Base-by-base conservation (phyloP, 2,888 invertebrate species). In the Pristionchus exspectatus region DNA sequence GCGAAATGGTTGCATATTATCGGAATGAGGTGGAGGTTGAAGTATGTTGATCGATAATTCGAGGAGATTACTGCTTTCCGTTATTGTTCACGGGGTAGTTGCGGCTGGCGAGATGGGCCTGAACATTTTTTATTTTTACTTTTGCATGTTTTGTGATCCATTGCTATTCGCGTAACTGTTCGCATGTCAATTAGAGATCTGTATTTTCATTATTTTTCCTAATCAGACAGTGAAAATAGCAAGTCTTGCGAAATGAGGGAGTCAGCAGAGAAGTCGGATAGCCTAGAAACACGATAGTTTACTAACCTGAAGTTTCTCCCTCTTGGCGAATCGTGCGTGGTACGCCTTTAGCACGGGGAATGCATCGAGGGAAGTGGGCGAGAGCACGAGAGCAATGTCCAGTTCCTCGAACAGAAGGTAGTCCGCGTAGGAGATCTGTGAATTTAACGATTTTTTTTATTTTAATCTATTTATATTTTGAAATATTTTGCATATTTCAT, bases 361-460 rank as follows among this genome's bases (percentile, higher is more conserved):
- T 10, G 88, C 90, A 38, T 93, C 93, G n/a, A 94, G 91, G 85
- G 91, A 88, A 30, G 89, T 88, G 33, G 91, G 90, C 9, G 90
- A 90, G 74, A 94, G 91, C 50, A 92, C 90, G 63, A 92, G 90
- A 74, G 91, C 90, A 54, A 92, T 91, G 92, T 94, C 93, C 77
- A 93, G 91, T 88, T 92, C 92, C 88, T 94, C 94, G 91, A 92
- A 94, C 33, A 93, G 89, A 21, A 91, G 90, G 90, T 94, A 94
- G 90, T 94, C 94, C 7, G 93, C 93, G 90, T 90, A 94, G 81
- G 91, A 91, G 88, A 92, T 90, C 92, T 92, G 90, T 5, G 91
- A 24, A 85, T 27, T 14, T 72, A 1, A 12, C 10, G 72, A 33
- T 38, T 16, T 7, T 12, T 27, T 5, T 38, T 38, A 38, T 38